Conservation (phyloP, 2,888 invertebrate genomes). For the Agonopterix arenella region DNA sequence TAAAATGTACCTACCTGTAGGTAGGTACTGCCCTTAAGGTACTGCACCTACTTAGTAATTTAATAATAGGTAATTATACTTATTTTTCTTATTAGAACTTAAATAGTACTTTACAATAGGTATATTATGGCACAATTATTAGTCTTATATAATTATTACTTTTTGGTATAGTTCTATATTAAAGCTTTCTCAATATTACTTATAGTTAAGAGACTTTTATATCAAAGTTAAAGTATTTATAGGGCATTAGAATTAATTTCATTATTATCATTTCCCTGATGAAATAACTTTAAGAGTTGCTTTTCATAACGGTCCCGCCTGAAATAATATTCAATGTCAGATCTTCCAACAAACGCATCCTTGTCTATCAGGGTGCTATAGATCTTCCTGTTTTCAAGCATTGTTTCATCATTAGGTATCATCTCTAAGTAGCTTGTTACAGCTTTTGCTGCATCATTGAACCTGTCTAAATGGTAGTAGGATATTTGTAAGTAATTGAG, state of each 20-base stretch:
- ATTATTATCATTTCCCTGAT: constrained; percentile 48
- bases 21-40: no score
- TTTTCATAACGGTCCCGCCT: constrained; percentile 78
- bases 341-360: constrained; percentile 72
- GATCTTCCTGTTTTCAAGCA: constrained; percentile 81
- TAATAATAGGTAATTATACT: no score
- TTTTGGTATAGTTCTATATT: no score
- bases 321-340: constrained; percentile 76
- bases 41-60: no score
- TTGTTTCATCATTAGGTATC: constrained; percentile 80
- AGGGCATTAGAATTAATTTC: constrained; percentile 42
- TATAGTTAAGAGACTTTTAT: background rate
- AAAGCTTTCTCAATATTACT: background rate
- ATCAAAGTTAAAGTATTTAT: constrained; percentile 11
- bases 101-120: background rate
- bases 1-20: no score
- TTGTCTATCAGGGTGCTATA: constrained; percentile 73
- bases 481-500: constrained; percentile 85
- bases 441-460: constrained; percentile 79
- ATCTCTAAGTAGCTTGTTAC: constrained; percentile 81
- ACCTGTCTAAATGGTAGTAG: constrained; percentile 81
- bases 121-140: background rate
- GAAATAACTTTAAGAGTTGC: constrained; percentile 74
- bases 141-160: background rate
- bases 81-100: no score